Base-by-base conservation (phyloP, 2,888 invertebrate species). In the Ormyrus pomaceus region DNA sequence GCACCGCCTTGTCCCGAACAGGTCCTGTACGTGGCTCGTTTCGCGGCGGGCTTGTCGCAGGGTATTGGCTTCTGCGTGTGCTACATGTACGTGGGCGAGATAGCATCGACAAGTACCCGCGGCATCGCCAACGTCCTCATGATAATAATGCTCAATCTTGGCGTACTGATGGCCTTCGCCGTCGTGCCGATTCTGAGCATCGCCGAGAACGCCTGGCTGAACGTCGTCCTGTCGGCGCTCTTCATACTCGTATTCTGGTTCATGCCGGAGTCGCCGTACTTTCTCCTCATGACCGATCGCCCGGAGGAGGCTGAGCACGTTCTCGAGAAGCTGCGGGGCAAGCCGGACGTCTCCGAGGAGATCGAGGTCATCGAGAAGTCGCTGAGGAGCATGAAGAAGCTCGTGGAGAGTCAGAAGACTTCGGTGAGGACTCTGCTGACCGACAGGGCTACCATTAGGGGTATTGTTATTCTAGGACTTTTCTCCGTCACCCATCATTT, bases 61-160 rank as follows among this genome's bases (percentile, higher is more conserved):
- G 86, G 87, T 5, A 68, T 85, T 50, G 79, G 82, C 46, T 50
- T 84, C 50, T 84, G 84, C 82, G 83, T 85, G 6, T 59, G 73
- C 2, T 84, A 84, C 62, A 85, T 87, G 71, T 88, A 88, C 84
- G 71, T 87, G 8, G 87, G 85, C 6, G 87, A 88, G 80, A 80
- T 88, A 68, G 82, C 85, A 0, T 87, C 87, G 3, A 72, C 81
- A 7, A 72, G 80, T 0, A 81, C 82, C 0, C 92, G 94, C 75
- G 94, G 94, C n/a, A 93, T 93, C 46, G 92, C 93, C 46, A 79
- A 70, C 65, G 93, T 94, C 34, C 90, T 93, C 83, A 92, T 92
- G 90, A 92, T 92, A 85, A 92, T 93, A 89, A 92, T 93, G 87
- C 91, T 91, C 86, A 88, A 87, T 69, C 55, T 85, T 48, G 90